These are phyloP conservation scores for Gisinianus flammeolus DNA, from an alignment of 2,888 invertebrate genomes.

Conservation along the genomic window DNA sequence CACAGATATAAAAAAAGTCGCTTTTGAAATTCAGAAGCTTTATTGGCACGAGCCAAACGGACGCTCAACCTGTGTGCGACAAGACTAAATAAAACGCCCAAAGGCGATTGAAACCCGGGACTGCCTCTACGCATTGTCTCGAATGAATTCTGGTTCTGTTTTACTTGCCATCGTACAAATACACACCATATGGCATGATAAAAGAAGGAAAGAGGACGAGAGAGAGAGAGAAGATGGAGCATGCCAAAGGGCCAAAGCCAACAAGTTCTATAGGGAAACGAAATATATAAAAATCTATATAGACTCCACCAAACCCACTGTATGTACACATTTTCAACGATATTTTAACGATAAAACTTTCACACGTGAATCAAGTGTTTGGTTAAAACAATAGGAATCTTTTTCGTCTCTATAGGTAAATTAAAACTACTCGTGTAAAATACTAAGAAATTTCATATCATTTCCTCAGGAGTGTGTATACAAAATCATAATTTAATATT, in stretches of 20 bases:
- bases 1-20: slow-evolving; percentile 1
- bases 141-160: slow-evolving; percentile 16
- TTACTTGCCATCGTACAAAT: not conserved
- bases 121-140: slow-evolving; percentile 5
- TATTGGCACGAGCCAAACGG: slow-evolving; percentile 34
- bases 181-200: slow-evolving; percentile 24
- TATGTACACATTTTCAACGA: no score
- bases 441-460: no score
- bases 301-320: no score
- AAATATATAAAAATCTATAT: no score
- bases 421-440: no score
- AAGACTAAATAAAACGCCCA: slow-evolving; percentile 28
- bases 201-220: not conserved
- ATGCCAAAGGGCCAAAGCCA: slow-evolving; percentile 9
- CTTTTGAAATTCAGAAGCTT: slow-evolving; percentile 20
- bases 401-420: no score
- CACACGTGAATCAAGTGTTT: not conserved
- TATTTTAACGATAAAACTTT: not conserved
- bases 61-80: slow-evolving; percentile 33
- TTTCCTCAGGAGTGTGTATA: no score
- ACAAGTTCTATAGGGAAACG: no score
- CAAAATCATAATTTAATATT: no score
- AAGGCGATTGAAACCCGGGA: slow-evolving; percentile 34
- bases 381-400: no score
- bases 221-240: not conserved